Percentiles rank a stretch among this genome's conserved stretches.
Conservation (phyloP, 2,113 vertebrate species). For the Piprites chloris region DNA sequence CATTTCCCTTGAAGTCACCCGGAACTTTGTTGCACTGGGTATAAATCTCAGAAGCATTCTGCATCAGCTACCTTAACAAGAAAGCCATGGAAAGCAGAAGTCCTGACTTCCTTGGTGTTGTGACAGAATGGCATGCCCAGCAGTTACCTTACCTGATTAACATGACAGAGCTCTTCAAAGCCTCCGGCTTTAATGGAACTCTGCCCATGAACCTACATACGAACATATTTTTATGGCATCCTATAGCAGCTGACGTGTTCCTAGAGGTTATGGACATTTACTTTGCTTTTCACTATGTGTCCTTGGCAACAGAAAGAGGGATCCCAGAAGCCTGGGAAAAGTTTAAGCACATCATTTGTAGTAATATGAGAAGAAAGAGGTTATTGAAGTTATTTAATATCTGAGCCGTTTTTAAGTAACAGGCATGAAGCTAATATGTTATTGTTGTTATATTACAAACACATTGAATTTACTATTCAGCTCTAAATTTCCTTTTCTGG, state of each 20-base stretch:
- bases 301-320: background rate
- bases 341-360: background rate
- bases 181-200: background rate
- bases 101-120: background rate
- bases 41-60: background rate
- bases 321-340: conserved; percentile 56
- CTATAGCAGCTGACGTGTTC: background rate
- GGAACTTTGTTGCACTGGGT: background rate
- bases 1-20: background rate
- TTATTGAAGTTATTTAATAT: conserved; percentile 29
- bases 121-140: background rate
- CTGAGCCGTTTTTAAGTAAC: conserved; percentile 8
- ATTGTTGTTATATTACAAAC: conserved; percentile 39
- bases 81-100: background rate
- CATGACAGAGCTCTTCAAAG: background rate
- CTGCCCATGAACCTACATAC: background rate
- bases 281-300: background rate
- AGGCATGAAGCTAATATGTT: background rate
- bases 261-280: conserved; percentile 9
- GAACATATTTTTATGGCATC: background rate
- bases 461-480: conserved; percentile 28
- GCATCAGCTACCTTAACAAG: background rate
- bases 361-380: conserved; percentile 31
- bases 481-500: conserved; percentile 53
- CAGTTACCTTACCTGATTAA: background rate